Conservation (phyloP, 2,888 invertebrate species). For the Napeogenes sylphis region DNA sequence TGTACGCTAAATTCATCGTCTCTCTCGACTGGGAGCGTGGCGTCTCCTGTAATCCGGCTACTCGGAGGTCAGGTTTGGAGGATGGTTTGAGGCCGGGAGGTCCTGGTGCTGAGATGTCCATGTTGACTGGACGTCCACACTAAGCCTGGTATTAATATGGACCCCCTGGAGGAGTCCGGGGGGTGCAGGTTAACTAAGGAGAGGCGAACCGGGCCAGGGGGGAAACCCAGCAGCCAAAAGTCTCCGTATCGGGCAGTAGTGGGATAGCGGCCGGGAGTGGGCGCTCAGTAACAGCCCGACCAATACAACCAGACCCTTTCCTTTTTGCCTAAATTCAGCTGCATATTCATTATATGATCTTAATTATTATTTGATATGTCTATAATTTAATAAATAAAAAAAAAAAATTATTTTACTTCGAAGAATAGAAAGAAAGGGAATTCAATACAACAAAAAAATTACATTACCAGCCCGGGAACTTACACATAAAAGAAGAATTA, state of each 20-base stretch:
- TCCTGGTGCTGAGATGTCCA: conserved; percentile 60
- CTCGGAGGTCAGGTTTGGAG: conserved; percentile 94
- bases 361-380: too few species aligned
- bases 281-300: conserved; percentile 90
- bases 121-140: conserved; percentile 94
- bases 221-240: conserved; percentile 99
- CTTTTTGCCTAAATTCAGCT: conserved; percentile 40
- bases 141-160: conserved; percentile 99
- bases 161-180: conserved; percentile 87
- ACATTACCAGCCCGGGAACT: too few species aligned
- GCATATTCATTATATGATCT: too few species aligned
- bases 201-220: conserved; percentile 98
- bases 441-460: too few species aligned
- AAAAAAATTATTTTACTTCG: too few species aligned
- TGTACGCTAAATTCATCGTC: too few species aligned
- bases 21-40: conserved; percentile 91
- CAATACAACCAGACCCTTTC: conserved; percentile 66
- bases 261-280: conserved; percentile 98
- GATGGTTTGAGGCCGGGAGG: conserved; percentile 94
- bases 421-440: too few species aligned
- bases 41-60: conserved; percentile 99
- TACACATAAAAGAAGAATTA: too few species aligned
- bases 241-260: conserved; percentile 98
- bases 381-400: too few species aligned
- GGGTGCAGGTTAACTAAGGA: conserved; percentile 88